A percentile compares a stretch with the other conserved stretches of the same genome.
Conservation (phyloP, 2,888 invertebrate species). For the Drosophila neoperkinsi region DNA sequence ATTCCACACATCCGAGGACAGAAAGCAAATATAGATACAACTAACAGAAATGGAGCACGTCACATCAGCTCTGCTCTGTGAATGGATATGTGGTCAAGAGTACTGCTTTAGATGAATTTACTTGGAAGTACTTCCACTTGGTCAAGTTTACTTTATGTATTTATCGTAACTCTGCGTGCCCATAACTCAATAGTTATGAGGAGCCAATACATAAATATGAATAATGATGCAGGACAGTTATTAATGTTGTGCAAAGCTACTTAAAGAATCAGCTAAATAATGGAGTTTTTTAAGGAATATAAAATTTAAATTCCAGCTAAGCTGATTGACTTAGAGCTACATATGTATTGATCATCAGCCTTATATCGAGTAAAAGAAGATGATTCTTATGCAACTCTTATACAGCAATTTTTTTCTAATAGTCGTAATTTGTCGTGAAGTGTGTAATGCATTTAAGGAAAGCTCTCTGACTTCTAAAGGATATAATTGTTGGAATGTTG, state of each 20-base stretch:
- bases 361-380: neutral
- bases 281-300: neutral
- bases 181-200: neutral
- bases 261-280: neutral
- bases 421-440: neutral
- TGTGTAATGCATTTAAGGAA: neutral
- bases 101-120: slow-evolving; percentile 1
- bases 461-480: neutral
- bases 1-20: neutral
- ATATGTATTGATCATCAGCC: neutral
- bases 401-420: neutral
- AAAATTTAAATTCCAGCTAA: neutral
- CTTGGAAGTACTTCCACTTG: neutral
- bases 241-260: neutral
- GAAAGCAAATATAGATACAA: neutral
- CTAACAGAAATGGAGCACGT: too few species aligned
- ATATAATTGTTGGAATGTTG: neutral
- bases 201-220: neutral
- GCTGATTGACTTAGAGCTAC: neutral
- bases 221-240: neutral
- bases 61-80: neutral
- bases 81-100: neutral
- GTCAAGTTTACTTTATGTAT: neutral
- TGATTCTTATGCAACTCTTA: neutral
- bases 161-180: neutral